Percentiles rank a stretch among this genome's conserved stretches.
phyloP scores from a whole-genome alignment of 2,888 invertebrate species.

The Sthenelais limicola region DNA sequence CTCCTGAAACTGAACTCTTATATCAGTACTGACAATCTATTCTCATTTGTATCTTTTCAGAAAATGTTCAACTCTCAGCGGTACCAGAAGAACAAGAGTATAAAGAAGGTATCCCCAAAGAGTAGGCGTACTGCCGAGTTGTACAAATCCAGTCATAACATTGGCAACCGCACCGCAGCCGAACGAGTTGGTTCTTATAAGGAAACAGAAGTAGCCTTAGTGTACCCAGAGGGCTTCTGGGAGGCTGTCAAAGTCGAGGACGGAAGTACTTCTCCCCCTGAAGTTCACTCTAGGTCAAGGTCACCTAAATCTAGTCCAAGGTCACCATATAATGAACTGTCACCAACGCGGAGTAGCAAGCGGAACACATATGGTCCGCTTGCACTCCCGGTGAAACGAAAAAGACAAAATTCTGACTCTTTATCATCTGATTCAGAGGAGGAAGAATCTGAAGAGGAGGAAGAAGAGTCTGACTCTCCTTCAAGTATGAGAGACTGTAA shows the following conservation, averaged over 20 bases:
- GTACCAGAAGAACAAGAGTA: conserved; percentile 33
- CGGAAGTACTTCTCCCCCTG: conserved; percentile 7
- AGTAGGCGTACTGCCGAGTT: conserved; percentile 39
- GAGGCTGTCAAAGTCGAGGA: conserved; percentile 34
- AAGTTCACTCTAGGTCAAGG: conserved; percentile 27
- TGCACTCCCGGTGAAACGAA: conserved; percentile 11
- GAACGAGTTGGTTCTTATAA: conserved; percentile 63
- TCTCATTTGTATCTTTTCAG: too few relatives aligned
- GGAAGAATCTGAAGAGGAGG: background rate
- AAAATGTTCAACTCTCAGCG: conserved; percentile 33
- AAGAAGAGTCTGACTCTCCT: background rate
- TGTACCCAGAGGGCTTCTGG: conserved; percentile 49
- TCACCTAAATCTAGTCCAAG: conserved; percentile 33
- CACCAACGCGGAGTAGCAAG: conserved; percentile 20
- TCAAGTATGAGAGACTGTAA: conserved; percentile 15
- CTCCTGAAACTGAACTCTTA: too few relatives aligned
- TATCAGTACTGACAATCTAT: too few relatives aligned
- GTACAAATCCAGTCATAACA: conserved; percentile 63
- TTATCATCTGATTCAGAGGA: background rate
- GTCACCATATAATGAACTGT: conserved; percentile 9
- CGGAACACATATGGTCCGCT: conserved; percentile 19
- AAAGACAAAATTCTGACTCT: conserved; percentile 14
- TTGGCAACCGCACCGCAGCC: conserved; percentile 61
- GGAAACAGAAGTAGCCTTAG: conserved; percentile 56
- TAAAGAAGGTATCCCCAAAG: conserved; percentile 39